Evolutionary conservation across 2,888 invertebrate genomes (phyloP).

Genomic region (Zhengitettix transpicula): DNA sequence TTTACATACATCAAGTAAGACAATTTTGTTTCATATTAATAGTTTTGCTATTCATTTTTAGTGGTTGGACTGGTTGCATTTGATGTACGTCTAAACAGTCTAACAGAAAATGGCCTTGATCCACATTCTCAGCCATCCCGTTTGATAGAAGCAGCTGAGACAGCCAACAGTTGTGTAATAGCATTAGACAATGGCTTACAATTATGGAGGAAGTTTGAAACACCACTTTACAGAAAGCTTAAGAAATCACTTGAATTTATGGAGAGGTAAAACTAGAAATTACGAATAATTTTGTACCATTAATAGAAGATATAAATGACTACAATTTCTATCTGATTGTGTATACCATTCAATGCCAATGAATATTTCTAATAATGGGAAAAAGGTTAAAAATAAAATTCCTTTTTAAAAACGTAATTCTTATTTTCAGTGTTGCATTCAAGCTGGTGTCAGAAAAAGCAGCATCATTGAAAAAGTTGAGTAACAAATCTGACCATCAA

Average conservation of each 20-base stretch:
- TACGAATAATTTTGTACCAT: background rate
- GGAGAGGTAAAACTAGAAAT: conserved; percentile 34
- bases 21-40: background rate
- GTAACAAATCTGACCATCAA: conserved; percentile 13
- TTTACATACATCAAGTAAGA: background rate
- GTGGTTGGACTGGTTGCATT: conserved; percentile 59
- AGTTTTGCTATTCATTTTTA: conserved; percentile 25
- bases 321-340: background rate
- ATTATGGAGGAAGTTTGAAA: conserved; percentile 54
- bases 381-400: background rate
- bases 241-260: conserved; percentile 50
- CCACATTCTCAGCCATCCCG: conserved; percentile 43
- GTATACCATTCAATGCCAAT: background rate
- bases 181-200: conserved; percentile 50
- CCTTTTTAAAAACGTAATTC: background rate
- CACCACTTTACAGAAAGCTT: conserved; percentile 53
- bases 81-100: conserved; percentile 49
- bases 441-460: conserved; percentile 32
- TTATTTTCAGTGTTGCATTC: conserved; percentile 38
- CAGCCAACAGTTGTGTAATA: conserved; percentile 52
- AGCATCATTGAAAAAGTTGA: background rate
- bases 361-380: background rate
- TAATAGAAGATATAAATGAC: background rate
- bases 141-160: conserved; percentile 53
- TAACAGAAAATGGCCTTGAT: conserved; percentile 39